phyloP scores from a whole-genome alignment of 2,797 vertebrate genomes.

The Argentina silus region DNA sequence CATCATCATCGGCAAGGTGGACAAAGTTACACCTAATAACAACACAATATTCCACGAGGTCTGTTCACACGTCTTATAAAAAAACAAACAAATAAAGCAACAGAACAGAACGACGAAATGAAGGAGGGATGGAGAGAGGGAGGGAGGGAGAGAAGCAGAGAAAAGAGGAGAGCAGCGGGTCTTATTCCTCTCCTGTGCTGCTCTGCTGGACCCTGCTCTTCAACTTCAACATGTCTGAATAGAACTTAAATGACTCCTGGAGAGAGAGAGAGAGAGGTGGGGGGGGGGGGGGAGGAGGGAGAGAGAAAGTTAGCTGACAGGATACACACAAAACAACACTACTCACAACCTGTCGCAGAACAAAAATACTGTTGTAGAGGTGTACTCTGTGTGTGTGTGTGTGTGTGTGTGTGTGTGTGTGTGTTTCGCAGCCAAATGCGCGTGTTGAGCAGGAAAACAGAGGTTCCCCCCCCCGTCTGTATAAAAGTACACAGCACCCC shows the following conservation, averaged over 20 bases:
- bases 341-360: neutral
- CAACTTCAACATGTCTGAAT: slow-evolving; percentile 78
- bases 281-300: neutral
- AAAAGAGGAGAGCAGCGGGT: neutral
- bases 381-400: neutral
- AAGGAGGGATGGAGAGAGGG: slow-evolving; percentile 13
- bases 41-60: slow-evolving; percentile 52
- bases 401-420: neutral
- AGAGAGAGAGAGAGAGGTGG: neutral
- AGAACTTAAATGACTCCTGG: slow-evolving; percentile 87
- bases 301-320: neutral
- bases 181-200: slow-evolving; percentile 54
- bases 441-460: neutral
- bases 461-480: neutral
- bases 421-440: too few species aligned
- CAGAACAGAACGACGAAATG: slow-evolving; percentile 1
- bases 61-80: slow-evolving; percentile 49
- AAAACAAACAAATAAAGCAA: slow-evolving; percentile 35
- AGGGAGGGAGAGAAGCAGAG: slow-evolving; percentile 4
- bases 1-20: slow-evolving; percentile 31
- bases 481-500: slow-evolving; percentile 13
- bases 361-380: neutral
- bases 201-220: slow-evolving; percentile 20
- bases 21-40: slow-evolving; percentile 41
- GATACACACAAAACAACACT: neutral